A percentile compares a stretch with the other conserved stretches of the same genome.
Conservation (phyloP, 2,888 invertebrate species). For the Erannis defoliaria region DNA sequence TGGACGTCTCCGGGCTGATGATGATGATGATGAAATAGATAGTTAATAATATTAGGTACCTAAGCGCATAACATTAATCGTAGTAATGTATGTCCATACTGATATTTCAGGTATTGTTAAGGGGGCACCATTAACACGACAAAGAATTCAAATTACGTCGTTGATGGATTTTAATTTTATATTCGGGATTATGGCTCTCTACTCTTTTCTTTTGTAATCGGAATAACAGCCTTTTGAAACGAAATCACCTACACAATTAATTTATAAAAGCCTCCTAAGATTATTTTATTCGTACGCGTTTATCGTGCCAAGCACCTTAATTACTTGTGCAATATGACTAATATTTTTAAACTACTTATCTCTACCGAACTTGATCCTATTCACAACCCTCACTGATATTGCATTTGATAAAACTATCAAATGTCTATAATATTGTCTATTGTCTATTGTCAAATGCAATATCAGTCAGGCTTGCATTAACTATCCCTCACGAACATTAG, state of each 20-base stretch:
- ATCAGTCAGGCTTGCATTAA: too few species aligned
- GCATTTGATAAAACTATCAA: too few species aligned
- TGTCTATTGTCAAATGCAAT: too few species aligned
- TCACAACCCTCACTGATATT: too few species aligned
- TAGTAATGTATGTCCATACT: constrained; percentile 12
- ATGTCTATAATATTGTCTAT: too few species aligned
- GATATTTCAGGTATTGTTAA: constrained; percentile 12
- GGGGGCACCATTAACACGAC: constrained; percentile 62
- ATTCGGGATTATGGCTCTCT: constrained; percentile 45
- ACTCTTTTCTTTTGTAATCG: constrained; percentile 32
- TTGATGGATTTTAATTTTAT: constrained; percentile 62
- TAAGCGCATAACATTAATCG: too few species aligned
- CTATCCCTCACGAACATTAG: too few species aligned
- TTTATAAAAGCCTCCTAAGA: background rate
- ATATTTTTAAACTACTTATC: too few species aligned
- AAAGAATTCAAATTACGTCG: constrained; percentile 61
- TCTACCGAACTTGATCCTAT: too few species aligned
- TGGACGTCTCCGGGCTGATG: too few species aligned
- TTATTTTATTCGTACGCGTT: background rate
- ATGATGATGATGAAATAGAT: too few species aligned
- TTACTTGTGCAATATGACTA: background rate
- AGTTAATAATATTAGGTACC: too few species aligned
- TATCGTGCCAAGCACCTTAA: background rate
- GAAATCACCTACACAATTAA: background rate
- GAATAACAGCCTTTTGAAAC: background rate